Conservation (phyloP, 2,797 vertebrate genomes). For the Gouania willdenowi region DNA sequence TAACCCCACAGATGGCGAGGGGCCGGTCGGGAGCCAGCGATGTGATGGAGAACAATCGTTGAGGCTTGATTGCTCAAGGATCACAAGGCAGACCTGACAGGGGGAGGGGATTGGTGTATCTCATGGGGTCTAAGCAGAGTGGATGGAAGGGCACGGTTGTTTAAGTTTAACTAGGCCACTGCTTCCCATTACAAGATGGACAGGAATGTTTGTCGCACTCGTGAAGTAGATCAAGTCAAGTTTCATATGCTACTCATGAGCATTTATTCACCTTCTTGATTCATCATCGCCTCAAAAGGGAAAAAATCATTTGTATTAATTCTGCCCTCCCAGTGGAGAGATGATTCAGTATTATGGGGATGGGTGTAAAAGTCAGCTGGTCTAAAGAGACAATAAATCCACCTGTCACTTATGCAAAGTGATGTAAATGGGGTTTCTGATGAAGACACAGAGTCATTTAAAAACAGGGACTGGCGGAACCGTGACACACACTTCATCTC, state of each 20-base stretch:
- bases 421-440: constrained; percentile 78
- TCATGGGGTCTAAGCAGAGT: too few relatives aligned
- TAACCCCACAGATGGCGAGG: constrained; percentile 79
- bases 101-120: too few relatives aligned
- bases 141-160: constrained; percentile 53
- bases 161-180: constrained; percentile 76
- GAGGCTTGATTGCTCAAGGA: constrained; percentile 76
- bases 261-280: constrained; percentile 71
- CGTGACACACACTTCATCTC: constrained; percentile 48
- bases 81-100: constrained; percentile 69
- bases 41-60: constrained; percentile 75
- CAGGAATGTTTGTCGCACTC: constrained; percentile 63
- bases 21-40: constrained; percentile 63
- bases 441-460: constrained; percentile 78
- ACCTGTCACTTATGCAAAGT: constrained; percentile 80
- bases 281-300: constrained; percentile 63
- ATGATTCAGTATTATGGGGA: constrained; percentile 74
- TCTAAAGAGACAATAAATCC: constrained; percentile 77
- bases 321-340: constrained; percentile 53
- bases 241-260: constrained; percentile 65
- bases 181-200: constrained; percentile 61
- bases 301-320: constrained; percentile 69
- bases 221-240: constrained; percentile 68
- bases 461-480: constrained; percentile 68
- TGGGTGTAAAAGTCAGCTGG: constrained; percentile 69